Base-by-base conservation (phyloP, 53 echinoderm and acorn worm genomes). In the Stichopus horrens region DNA sequence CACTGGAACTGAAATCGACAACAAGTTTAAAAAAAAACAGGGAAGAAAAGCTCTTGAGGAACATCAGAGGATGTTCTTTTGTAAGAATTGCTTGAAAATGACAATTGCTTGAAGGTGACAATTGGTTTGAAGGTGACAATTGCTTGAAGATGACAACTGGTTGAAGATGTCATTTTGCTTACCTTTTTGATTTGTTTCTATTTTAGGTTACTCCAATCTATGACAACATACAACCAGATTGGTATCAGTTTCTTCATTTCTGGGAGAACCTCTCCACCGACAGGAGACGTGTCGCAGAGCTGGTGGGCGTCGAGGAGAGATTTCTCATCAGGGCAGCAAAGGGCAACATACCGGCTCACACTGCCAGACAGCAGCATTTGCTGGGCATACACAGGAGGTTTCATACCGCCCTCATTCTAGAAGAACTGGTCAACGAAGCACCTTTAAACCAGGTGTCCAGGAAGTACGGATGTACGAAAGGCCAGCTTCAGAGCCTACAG, bases 131-230 rank as follows among this genome's bases (percentile, higher is more conserved):
- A 37, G 37, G 2, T 37, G 37, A 37, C 37, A 37, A 37, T 2
- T 37, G 37, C 2, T 37, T 37, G 37, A 37, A 37, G 37, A 37
- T 37, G 37, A 37, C 37, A 37, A 37, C 37, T 37, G 37, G 0
- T 37, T 37, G 37, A 37, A 37, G 37, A 37, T 37, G 37, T 37
- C 37, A 37, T 37, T 37, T 37, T 37, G 37, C 11, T n/a, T 55
- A 79, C 52, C n/a, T n/a, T 53, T 9, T 79, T 63, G 1, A 84
- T 22, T 57, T 85, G 18, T 14, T 52, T 53, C 51, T 51, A 76
- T 76, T 51, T 53, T 59, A 99, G 99, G 99, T 99, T 6, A 99
- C 99, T 19, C 99, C 99, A 20, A 99, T 99, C 90, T 99, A 99
- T 73, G 90, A 93, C 91, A 94, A 92, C 51, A 93, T 99, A 82